Evolutionary conservation across 2,113 vertebrate species (phyloP).

Genomic region (Thalassarche chlororhynchos): DNA sequence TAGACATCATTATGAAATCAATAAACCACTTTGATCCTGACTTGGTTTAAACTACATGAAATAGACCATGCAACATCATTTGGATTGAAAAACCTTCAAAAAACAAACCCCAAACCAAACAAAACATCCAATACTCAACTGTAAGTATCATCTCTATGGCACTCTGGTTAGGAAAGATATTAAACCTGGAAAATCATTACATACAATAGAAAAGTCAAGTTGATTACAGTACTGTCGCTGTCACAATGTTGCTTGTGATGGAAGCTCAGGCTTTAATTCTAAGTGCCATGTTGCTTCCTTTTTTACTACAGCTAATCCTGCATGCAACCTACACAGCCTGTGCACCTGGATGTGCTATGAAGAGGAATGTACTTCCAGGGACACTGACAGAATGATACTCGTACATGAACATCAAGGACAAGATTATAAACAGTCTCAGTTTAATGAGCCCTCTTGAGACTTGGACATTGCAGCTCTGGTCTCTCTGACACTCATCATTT

Average conservation of each 20-base stretch:
- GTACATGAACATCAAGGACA: neutral
- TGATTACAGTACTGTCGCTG: neutral
- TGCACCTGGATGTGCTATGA: neutral
- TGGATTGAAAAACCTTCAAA: neutral
- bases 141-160: neutral
- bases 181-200: neutral
- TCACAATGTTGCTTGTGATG: neutral
- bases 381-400: neutral
- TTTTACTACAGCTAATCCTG: neutral
- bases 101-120: neutral
- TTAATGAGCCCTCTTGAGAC: slow-evolving; percentile 54
- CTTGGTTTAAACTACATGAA: neutral
- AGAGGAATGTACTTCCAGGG: neutral
- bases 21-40: neutral
- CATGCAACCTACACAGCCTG: neutral
- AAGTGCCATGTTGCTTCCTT: neutral
- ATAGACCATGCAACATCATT: neutral
- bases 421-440: slow-evolving; percentile 4
- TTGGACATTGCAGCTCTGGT: neutral
- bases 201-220: neutral
- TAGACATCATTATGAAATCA: neutral
- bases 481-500: neutral
- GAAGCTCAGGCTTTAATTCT: neutral
- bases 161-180: neutral
- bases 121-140: neutral